These are phyloP conservation scores for Sus scrofa DNA, from an alignment of 2,113 vertebrate species.

Conservation along the genomic window T2T-Sscrofa CM000819.6:77217001-77217500, in stretches of 20 bases:
- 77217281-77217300: background rate
- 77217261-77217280: constrained; percentile 4
- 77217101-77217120: background rate
- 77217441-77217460: background rate
- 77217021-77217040: constrained; percentile 20
- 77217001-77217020: background rate
- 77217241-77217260: background rate
- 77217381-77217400: constrained; percentile 30
- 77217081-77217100: background rate
- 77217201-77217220: constrained; percentile 3
- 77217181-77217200: background rate
- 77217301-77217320: constrained; percentile 45
- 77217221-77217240: background rate
- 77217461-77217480: background rate
- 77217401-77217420: constrained; percentile 48
- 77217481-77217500: constrained; percentile 5
- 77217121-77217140: background rate
- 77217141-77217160: background rate
- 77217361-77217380: background rate
- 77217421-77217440: constrained; percentile 55
- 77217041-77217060: background rate
- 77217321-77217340: constrained; percentile 20
- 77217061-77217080: background rate
- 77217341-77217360: constrained; percentile 30
- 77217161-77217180: constrained; percentile 20